Base-by-base conservation (phyloP, 2,113 vertebrate genomes). In the Lepus europaeus region DNA sequence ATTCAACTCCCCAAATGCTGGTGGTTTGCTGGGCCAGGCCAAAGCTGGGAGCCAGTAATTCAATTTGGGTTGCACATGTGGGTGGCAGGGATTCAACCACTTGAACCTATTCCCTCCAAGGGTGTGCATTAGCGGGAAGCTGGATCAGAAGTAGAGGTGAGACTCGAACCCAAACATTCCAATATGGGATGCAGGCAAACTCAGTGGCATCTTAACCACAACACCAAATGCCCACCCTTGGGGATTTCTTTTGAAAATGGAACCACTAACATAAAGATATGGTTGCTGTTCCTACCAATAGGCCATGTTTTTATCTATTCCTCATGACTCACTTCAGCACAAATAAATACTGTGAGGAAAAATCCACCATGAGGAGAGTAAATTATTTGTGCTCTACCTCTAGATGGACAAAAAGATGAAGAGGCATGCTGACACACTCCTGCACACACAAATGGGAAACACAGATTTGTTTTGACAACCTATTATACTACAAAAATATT, bases 401-500 rank as follows among this genome's bases (percentile, higher is more conserved):
- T 87, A 96, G 79, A 97, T 69, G 97, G 96, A 98, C 97, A 97
- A 97, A 97, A 98, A 97, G 93, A 95, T 96, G 79, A 94, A 96
- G 96, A 98, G 85, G 90, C 88, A 51, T 69, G 23, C 72, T 96
- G 96, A 96, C 95, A 94, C 92, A 97, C 81, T 88, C 74, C 31
- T 1, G 85, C 89, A 96, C 69, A 96, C 91, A 97, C 93, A 96
- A 97, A 96, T 87, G 89, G 95, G 84, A 96, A 97, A 98, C 98
- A 98, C 98, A 98, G 98, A 98, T 98, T 98, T 98, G 98, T 98
- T 98, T 98, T 98, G 98, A 98, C 98, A 98, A 91, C 61, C 90
- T 98, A 98, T 98, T 98, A 97, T 97, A 97, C 97, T 97, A 97
- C 97, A 97, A 98, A 98, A 98, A 98, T 98, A 98, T 98, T 98